Evolutionary conservation across 1,140 invertebrate genomes (phyloP).

Genomic region (Spodoptera frugiperda): DNA sequence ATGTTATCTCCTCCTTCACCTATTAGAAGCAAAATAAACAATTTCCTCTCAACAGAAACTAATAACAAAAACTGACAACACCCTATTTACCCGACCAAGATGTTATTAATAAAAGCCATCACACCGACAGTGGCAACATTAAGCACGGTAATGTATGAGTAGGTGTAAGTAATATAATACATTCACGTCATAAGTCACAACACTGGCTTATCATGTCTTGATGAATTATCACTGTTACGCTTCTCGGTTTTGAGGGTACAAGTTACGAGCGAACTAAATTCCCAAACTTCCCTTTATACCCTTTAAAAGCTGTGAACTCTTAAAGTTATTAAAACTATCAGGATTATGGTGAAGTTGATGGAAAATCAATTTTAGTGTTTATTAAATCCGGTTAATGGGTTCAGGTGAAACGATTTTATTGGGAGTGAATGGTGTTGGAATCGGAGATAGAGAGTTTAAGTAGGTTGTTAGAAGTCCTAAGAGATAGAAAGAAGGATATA

Average conservation of each 20-base stretch:
- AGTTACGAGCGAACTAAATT: constrained; percentile 36
- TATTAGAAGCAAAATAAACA: too few species aligned
- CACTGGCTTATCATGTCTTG: constrained; percentile 68
- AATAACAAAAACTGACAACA: constrained; percentile 4
- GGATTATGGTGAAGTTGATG: too few species aligned
- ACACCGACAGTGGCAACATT: constrained; percentile 14
- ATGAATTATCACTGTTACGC: constrained; percentile 64
- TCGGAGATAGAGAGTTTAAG: too few species aligned
- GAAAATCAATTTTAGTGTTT: too few species aligned
- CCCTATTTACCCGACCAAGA: too few species aligned
- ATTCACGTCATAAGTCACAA: constrained; percentile 61
- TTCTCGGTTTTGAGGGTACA: constrained; percentile 46
- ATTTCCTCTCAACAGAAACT: not conserved
- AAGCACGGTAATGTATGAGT: constrained; percentile 28
- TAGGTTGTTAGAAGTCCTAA: too few species aligned
- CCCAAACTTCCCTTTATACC: not conserved
- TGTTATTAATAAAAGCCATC: constrained; percentile 38
- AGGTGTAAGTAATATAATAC: constrained; percentile 62
- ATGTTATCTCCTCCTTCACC: too few species aligned
- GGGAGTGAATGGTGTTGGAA: too few species aligned
- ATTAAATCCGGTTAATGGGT: too few species aligned
- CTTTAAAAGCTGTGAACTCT: not conserved
- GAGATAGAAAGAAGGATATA: too few species aligned
- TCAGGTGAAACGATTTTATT: too few species aligned
- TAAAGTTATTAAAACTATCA: not conserved